A percentile compares a stretch with the other conserved stretches of the same genome.
These are phyloP conservation scores for Hemiprocne comata DNA, from an alignment of 2,113 vertebrate genomes.

Conservation along the genomic window DNA sequence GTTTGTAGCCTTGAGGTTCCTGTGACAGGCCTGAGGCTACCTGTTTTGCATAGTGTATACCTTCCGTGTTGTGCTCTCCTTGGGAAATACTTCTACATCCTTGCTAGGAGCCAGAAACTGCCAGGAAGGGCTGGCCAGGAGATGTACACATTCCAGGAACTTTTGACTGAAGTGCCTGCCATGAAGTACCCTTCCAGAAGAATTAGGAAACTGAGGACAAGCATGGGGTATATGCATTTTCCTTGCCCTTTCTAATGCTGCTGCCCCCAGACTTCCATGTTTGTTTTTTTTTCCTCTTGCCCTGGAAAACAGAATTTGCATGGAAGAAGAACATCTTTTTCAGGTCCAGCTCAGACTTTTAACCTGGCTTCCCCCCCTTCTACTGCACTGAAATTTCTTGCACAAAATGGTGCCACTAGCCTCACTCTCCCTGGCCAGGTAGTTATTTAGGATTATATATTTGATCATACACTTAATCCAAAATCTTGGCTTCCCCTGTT, in stretches of 20 bases:
- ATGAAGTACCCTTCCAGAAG: neutral
- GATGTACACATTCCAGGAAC: neutral
- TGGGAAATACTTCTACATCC: neutral
- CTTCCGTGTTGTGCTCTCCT: no score
- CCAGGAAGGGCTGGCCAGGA: neutral
- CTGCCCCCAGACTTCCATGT: neutral
- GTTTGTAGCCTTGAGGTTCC: neutral
- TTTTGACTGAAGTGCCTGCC: neutral
- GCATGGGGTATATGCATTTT: neutral
- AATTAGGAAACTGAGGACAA: neutral
- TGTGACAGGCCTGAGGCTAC: neutral
- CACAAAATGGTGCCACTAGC: neutral
- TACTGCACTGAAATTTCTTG: neutral
- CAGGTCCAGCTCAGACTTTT: neutral
- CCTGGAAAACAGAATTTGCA: neutral
- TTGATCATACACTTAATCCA: neutral
- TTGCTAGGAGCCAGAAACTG: neutral
- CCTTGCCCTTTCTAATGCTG: neutral
- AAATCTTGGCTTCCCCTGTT: neutral
- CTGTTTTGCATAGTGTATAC: accelerated
- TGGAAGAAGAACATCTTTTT: neutral
- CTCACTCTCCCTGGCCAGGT: neutral
- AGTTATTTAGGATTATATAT: neutral
- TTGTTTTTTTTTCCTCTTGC: neutral
- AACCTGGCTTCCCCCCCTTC: neutral